These are phyloP conservation scores for Fringilla coelebs DNA, from an alignment of 2,797 vertebrate genomes.

Conservation along the genomic window DNA sequence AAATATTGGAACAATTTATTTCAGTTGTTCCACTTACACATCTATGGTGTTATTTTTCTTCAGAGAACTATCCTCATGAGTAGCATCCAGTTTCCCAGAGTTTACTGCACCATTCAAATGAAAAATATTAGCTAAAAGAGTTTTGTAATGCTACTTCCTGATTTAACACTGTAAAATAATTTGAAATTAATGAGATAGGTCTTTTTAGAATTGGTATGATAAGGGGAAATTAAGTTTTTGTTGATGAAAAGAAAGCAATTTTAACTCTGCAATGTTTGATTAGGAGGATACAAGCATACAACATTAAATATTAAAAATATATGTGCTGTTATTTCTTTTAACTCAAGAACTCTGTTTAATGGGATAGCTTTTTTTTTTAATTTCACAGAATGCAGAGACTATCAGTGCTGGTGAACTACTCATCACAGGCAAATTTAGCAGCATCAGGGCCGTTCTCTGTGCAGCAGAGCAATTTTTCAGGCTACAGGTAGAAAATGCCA, in stretches of 20 bases:
- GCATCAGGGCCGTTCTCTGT: too few relatives aligned
- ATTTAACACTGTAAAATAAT: not conserved
- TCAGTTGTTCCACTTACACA: not conserved
- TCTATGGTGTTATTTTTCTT: not conserved
- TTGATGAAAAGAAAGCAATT: not conserved
- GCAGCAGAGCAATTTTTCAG: not conserved
- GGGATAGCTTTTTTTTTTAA: not conserved
- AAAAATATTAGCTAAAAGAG: not conserved
- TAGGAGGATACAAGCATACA: not conserved
- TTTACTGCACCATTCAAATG: not conserved
- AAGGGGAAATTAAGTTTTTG: not conserved
- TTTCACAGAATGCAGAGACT: not conserved
- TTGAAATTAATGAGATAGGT: not conserved
- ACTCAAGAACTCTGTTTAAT: not conserved
- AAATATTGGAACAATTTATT: not conserved
- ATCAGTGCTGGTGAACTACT: not conserved
- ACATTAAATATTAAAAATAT: not conserved
- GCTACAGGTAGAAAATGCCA: not conserved
- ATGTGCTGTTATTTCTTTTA: not conserved
- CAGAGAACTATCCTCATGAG: not conserved
- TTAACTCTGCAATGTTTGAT: not conserved
- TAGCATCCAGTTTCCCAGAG: not conserved
- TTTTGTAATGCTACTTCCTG: rapidly evolving
- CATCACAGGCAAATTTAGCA: not conserved
- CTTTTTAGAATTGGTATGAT: not conserved